phyloP scores from a whole-genome alignment of 2,888 invertebrate species.

The Pandemis heparana region DNA sequence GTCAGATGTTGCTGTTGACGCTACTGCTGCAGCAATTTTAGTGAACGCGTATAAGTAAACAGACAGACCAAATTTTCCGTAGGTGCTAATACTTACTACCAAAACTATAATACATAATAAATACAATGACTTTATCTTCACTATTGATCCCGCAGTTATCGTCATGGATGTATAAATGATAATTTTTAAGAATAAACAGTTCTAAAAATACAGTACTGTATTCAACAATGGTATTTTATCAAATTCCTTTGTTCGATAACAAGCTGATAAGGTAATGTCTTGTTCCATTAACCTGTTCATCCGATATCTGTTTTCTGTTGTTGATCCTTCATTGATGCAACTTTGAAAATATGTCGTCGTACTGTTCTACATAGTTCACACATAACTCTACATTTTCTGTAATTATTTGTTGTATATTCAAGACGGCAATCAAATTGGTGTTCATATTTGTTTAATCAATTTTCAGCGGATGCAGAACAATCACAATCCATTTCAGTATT shows the following conservation, averaged over 20 bases:
- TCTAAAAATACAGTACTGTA: conserved; percentile 23
- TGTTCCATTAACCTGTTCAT: conserved; percentile 54
- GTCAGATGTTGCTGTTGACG: not conserved
- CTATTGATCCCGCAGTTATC: not conserved
- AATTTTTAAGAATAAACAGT: not conserved
- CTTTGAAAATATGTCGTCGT: not conserved
- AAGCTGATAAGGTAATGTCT: conserved; percentile 57
- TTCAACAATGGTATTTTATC: conserved; percentile 33
- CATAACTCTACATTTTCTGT: not conserved
- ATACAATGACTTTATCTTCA: not conserved
- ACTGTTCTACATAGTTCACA: not conserved
- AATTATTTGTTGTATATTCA: not conserved
- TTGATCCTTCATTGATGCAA: conserved; percentile 14
- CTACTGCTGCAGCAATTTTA: not conserved
- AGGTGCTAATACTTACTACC: not conserved
- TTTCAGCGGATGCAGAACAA: not conserved
- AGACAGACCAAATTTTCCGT: not conserved
- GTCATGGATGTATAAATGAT: conserved; percentile 2
- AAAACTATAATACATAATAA: not conserved
- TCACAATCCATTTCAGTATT: not conserved
- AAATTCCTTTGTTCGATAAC: conserved; percentile 34
- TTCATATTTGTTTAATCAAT: not conserved
- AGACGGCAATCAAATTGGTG: not conserved
- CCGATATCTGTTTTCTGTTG: conserved; percentile 16
- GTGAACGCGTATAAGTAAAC: too few relatives aligned